These are phyloP conservation scores for Brenthis hecate DNA, from an alignment of 2,888 invertebrate species.

Conservation along the genomic window DNA sequence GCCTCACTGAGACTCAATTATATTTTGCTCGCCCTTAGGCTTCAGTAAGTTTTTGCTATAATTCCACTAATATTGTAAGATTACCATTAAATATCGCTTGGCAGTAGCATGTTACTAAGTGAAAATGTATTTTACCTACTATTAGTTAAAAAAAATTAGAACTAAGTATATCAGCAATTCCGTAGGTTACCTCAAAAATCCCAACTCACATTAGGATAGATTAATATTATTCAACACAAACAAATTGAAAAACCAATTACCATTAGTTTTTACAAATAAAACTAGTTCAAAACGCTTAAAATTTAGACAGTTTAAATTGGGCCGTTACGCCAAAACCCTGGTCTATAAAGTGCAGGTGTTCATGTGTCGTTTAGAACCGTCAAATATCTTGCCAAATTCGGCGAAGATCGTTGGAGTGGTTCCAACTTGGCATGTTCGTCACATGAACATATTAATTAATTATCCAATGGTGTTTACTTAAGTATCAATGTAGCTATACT, in stretches of 20 bases:
- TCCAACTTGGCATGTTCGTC: conserved; percentile 73
- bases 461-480: conserved; percentile 44
- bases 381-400: conserved; percentile 75
- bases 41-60: too few species aligned
- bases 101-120: too few species aligned
- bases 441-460: conserved; percentile 68
- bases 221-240: neutral
- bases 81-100: too few species aligned
- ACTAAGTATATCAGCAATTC: too few species aligned
- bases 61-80: too few species aligned
- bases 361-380: conserved; percentile 65
- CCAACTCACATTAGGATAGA: too few species aligned
- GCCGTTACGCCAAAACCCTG: conserved; percentile 32
- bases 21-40: too few species aligned
- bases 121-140: too few species aligned
- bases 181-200: too few species aligned
- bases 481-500: conserved; percentile 35
- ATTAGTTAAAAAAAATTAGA: too few species aligned
- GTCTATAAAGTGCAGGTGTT: conserved; percentile 47
- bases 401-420: conserved; percentile 64
- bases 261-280: neutral
- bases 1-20: too few species aligned
- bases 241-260: too few species aligned
- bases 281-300: conserved; percentile 14
- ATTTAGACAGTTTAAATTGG: conserved; percentile 23